Evolutionary conservation across 2,888 invertebrate species (phyloP).

Genomic region (Smittia aterrima): DNA sequence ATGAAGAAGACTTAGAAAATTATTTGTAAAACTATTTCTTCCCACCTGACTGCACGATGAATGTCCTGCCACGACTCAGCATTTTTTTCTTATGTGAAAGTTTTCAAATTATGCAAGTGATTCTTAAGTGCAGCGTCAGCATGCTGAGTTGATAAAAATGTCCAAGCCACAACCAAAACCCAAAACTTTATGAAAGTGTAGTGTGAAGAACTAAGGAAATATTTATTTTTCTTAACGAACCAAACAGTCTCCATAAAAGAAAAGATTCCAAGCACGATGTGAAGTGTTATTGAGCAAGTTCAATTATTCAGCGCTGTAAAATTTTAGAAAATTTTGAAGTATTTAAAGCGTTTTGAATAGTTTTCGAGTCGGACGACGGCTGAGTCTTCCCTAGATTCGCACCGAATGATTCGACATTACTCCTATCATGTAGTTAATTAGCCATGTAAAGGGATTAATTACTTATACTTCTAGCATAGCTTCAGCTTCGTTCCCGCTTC

Average conservation of each 20-base stretch:
- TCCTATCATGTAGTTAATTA: conserved; percentile 18
- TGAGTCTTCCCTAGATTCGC: background rate
- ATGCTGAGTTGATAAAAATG: too few relatives aligned
- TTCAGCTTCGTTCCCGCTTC: background rate
- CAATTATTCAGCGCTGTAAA: conserved; percentile 2
- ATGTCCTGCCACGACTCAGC: background rate
- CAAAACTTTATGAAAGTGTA: background rate
- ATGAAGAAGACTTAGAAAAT: conserved; percentile 28
- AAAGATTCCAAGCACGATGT: background rate
- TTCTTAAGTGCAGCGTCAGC: too few relatives aligned
- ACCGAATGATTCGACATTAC: background rate
- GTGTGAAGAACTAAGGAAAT: background rate
- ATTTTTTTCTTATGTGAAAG: too few relatives aligned
- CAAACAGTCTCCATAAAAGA: background rate
- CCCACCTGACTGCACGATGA: background rate
- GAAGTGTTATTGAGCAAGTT: background rate
- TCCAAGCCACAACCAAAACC: background rate
- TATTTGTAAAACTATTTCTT: conserved; percentile 19
- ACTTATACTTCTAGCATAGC: background rate
- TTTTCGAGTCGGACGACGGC: background rate
- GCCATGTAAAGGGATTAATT: conserved; percentile 16
- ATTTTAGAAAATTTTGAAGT: background rate
- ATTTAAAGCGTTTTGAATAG: background rate
- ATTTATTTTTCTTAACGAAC: background rate
- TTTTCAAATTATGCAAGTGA: too few relatives aligned